These are phyloP conservation scores for Engraulis encrasicolus DNA, from an alignment of 2,113 vertebrate genomes.

Conservation along the genomic window DNA sequence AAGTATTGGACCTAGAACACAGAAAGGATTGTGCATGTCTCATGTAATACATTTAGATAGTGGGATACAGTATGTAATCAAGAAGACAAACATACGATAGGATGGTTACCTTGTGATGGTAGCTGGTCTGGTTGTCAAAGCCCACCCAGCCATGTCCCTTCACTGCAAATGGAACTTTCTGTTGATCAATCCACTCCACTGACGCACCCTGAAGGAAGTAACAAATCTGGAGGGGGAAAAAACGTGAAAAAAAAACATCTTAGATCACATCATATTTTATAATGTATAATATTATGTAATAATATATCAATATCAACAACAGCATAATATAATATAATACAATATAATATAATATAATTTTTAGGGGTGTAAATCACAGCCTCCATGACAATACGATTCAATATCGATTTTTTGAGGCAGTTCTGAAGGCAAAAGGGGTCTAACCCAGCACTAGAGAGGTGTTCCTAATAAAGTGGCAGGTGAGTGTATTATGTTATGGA, in stretches of 20 bases:
- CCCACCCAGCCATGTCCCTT: slow-evolving; percentile 79
- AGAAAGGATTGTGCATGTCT: background rate
- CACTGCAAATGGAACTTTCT: slow-evolving; percentile 76
- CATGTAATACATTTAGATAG: background rate
- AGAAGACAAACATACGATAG: background rate
- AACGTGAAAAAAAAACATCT: background rate
- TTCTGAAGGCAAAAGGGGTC: too few species aligned
- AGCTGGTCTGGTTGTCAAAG: slow-evolving; percentile 73
- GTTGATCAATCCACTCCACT: slow-evolving; percentile 57
- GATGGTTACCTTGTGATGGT: slow-evolving; percentile 68
- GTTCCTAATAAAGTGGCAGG: too few species aligned
- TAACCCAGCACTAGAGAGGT: too few species aligned
- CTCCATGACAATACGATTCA: too few species aligned
- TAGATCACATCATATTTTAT: background rate
- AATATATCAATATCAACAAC: too few species aligned
- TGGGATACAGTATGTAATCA: background rate
- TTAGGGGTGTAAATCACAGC: too few species aligned
- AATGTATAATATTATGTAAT: background rate
- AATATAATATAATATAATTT: background rate
- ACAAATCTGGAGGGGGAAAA: slow-evolving; percentile 64
- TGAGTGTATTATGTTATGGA: too few species aligned
- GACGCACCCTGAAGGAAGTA: slow-evolving; percentile 60
- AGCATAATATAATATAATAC: background rate
- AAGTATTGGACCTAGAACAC: slow-evolving; percentile 70
- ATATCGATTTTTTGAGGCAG: too few species aligned